Conservation (phyloP, 2,113 vertebrate species). For the Catharus minimus region DNA sequence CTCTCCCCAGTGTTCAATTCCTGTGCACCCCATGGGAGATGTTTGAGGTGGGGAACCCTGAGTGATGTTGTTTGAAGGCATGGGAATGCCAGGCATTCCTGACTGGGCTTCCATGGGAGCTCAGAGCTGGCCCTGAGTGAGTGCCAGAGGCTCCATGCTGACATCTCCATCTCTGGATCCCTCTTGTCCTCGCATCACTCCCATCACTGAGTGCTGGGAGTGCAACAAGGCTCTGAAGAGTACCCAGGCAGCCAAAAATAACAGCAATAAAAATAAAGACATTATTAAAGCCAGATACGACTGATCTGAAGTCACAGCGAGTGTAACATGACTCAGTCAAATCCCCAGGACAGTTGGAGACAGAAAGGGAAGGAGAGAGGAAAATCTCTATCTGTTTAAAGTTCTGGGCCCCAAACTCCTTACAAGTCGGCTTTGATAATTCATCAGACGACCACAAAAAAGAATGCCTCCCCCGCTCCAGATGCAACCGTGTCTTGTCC, state of each 20-base stretch:
- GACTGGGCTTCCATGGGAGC: background rate
- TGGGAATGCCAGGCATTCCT: background rate
- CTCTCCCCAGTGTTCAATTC: background rate
- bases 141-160: background rate
- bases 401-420: constrained; percentile 68
- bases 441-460: constrained; percentile 78
- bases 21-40: background rate
- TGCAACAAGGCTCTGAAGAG: constrained; percentile 37
- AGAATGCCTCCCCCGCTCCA: constrained; percentile 76
- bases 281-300: constrained; percentile 78
- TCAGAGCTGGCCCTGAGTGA: background rate
- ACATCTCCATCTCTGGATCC: background rate
- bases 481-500: constrained; percentile 75
- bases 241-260: constrained; percentile 57
- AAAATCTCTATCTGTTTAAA: constrained; percentile 71
- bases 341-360: constrained; percentile 70
- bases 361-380: constrained; percentile 59
- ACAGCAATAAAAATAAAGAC: constrained; percentile 71
- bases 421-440: constrained; percentile 72
- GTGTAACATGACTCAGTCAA: constrained; percentile 66
- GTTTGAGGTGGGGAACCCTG: background rate
- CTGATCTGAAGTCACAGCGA: constrained; percentile 73
- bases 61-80: background rate
- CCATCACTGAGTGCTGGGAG: background rate
- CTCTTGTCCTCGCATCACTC: background rate